phyloP scores from a whole-genome alignment of 2,888 invertebrate genomes.

The Cistogaster globosa region DNA sequence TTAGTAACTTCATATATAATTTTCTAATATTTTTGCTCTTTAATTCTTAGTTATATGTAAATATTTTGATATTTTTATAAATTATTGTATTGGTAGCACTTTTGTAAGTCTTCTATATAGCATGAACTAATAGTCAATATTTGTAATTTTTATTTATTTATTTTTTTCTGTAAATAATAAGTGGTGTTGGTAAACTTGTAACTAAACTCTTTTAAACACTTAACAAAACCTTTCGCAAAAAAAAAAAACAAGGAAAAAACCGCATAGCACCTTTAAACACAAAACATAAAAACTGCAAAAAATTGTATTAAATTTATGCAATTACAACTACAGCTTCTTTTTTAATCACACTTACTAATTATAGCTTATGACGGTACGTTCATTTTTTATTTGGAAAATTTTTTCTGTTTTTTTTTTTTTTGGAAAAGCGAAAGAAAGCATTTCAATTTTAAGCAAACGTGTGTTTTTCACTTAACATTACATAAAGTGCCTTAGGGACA shows the following conservation, averaged over 20 bases:
- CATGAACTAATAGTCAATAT: background rate
- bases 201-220: slow-evolving; percentile 50
- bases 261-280: slow-evolving; percentile 37
- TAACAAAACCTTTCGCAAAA: background rate
- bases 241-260: slow-evolving; percentile 45
- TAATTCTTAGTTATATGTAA: slow-evolving; percentile 21
- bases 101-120: background rate
- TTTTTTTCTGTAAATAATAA: slow-evolving; percentile 6
- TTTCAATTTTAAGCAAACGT: no score
- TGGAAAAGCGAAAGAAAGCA: no score
- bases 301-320: slow-evolving; percentile 12
- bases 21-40: slow-evolving; percentile 39
- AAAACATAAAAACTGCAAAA: background rate
- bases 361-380: no score
- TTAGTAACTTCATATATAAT: background rate
- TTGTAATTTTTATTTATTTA: slow-evolving; percentile 23
- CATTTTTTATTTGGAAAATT: no score
- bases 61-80: slow-evolving; percentile 43
- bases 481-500: no score
- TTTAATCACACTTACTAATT: no score
- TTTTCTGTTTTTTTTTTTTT: no score
- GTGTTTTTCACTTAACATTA: no score
- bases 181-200: slow-evolving; percentile 64
- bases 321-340: no score
- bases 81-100: slow-evolving; percentile 19